Evolutionary conservation across 1,140 invertebrate genomes (phyloP).

Genomic region (Drosophila mayri): DNA sequence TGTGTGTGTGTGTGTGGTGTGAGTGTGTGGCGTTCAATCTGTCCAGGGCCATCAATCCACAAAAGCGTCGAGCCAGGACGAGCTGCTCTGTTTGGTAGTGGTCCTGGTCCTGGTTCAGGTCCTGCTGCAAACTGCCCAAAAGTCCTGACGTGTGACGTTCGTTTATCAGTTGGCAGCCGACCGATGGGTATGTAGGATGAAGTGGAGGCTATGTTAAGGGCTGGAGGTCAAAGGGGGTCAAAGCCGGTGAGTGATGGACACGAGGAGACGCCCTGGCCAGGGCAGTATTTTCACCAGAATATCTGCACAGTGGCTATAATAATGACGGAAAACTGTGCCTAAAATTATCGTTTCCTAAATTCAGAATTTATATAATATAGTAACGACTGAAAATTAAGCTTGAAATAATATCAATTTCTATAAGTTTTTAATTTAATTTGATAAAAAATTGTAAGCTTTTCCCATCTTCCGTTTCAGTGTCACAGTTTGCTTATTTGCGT

Average conservation of each 20-base stretch:
- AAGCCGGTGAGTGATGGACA: conserved; percentile 59
- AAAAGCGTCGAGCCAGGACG: conserved; percentile 69
- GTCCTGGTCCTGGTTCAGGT: conserved; percentile 19
- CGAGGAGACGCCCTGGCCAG: background rate
- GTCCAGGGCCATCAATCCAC: conserved; percentile 75
- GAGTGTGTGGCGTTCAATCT: conserved; percentile 64
- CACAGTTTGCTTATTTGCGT: conserved; percentile 36
- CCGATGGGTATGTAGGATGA: background rate
- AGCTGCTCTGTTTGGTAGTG: conserved; percentile 22
- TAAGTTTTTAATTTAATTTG: background rate
- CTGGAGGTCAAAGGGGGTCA: conserved; percentile 12
- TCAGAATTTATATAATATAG: no score
- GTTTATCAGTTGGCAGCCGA: conserved; percentile 71
- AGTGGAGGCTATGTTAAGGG: background rate
- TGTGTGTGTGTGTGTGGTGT: background rate
- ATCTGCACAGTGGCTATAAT: conserved; percentile 16
- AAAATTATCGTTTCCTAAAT: no score
- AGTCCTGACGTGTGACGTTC: conserved; percentile 78
- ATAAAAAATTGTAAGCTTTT: background rate
- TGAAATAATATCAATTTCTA: background rate
- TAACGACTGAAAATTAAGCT: no score
- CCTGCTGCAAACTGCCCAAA: conserved; percentile 42
- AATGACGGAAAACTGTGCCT: background rate
- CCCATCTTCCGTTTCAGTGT: conserved; percentile 3
- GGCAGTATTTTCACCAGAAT: conserved; percentile 5